Conservation (phyloP, 1,140 invertebrate species). For the Colletes latitarsis region DNA sequence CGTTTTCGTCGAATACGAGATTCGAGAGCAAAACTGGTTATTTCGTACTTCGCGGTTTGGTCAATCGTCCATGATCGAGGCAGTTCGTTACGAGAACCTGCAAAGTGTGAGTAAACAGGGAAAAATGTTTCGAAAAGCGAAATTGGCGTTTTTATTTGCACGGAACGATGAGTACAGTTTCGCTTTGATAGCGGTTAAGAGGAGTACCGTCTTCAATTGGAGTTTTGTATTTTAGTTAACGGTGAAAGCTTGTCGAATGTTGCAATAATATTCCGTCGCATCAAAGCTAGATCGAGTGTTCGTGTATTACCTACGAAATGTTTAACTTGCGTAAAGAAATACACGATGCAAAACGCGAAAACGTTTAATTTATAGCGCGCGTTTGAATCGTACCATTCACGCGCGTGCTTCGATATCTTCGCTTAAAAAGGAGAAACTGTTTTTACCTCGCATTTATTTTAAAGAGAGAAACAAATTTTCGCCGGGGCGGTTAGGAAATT, state of each 20-base stretch:
- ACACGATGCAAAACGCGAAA: too few relatives aligned
- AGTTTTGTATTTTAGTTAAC: not conserved
- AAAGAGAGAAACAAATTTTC: too few relatives aligned
- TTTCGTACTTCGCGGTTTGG: not conserved
- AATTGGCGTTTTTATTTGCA: constrained; percentile 38
- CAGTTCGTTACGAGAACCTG: not conserved
- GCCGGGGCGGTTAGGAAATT: too few relatives aligned
- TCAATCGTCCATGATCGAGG: not conserved
- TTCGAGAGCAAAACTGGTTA: not conserved
- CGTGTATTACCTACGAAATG: not conserved
- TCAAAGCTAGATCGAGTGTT: not conserved
- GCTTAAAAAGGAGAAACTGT: too few relatives aligned
- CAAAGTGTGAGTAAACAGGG: constrained; percentile 16
- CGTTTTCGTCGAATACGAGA: too few relatives aligned
- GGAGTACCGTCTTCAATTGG: not conserved
- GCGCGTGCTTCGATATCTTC: too few relatives aligned
- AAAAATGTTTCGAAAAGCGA: constrained; percentile 12
- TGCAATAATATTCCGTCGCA: not conserved
- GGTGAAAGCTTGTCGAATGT: not conserved
- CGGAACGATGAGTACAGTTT: constrained; percentile 1
- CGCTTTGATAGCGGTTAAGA: not conserved
- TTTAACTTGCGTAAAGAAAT: too few relatives aligned
- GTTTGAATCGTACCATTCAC: not conserved
- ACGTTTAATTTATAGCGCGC: too few relatives aligned
- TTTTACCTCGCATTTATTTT: too few relatives aligned